Conservation (phyloP, 2,888 invertebrate species). For the Creontiades dilutus region DNA sequence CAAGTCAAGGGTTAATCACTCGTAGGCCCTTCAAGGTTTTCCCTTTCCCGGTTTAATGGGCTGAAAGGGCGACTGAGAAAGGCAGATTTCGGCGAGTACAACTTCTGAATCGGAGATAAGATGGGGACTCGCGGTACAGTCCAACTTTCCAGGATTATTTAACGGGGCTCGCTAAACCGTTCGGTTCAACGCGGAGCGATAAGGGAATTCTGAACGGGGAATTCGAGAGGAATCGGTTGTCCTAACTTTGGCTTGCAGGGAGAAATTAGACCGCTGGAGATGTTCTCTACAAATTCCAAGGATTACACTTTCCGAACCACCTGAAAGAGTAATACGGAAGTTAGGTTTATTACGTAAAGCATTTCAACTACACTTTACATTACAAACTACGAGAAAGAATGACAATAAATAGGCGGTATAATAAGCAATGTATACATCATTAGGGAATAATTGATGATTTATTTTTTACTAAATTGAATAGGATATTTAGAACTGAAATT, state of each 20-base stretch:
- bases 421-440: too few species aligned
- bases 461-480: too few species aligned
- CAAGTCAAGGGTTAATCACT: conserved; percentile 39
- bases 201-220: not conserved
- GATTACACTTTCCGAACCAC: too few species aligned
- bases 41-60: conserved; percentile 16
- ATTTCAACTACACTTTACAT: too few species aligned
- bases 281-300: too few species aligned
- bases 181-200: not conserved
- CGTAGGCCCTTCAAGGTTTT: conserved; percentile 27
- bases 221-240: not conserved
- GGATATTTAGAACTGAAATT: too few species aligned
- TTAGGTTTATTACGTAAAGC: too few species aligned
- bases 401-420: too few species aligned
- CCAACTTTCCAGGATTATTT: conserved; percentile 24
- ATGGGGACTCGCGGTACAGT: not conserved
- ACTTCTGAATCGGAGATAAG: conserved; percentile 15
- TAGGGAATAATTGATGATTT: too few species aligned
- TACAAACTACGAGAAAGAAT: too few species aligned
- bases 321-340: too few species aligned
- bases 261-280: not conserved
- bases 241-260: not conserved
- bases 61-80: conserved; percentile 5
- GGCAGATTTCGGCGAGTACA: conserved; percentile 31
- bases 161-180: not conserved